Conservation (phyloP, 1,140 invertebrate species). For the Zaprionus vittiger region DNA sequence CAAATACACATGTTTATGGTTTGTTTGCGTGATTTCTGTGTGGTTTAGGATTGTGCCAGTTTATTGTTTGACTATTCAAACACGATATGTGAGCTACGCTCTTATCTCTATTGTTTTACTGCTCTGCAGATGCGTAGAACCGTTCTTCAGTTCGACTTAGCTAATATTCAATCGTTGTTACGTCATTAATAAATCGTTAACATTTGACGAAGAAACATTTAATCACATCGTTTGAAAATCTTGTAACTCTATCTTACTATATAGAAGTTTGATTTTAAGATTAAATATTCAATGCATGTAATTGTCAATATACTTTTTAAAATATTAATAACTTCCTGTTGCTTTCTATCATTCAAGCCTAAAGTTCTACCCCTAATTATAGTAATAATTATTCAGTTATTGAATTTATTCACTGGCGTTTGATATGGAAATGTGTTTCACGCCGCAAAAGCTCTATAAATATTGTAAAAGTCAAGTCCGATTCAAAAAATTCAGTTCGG, state of each 20-base stretch:
- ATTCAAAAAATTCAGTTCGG: conserved; percentile 9
- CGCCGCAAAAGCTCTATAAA: conserved; percentile 5
- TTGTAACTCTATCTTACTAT: too few species aligned
- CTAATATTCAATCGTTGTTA: background rate
- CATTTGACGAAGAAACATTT: too few species aligned
- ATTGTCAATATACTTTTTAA: too few species aligned
- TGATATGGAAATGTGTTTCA: conserved; percentile 17
- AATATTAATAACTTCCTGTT: too few species aligned
- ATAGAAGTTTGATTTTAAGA: too few species aligned
- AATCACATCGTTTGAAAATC: too few species aligned
- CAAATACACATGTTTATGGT: conserved; percentile 21
- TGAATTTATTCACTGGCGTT: background rate
- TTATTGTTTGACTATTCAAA: conserved; percentile 29
- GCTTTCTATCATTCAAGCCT: too few species aligned
- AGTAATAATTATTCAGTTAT: background rate
- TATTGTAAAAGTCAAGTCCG: conserved; percentile 2
- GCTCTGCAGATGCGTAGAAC: too few species aligned
- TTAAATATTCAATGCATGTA: too few species aligned
- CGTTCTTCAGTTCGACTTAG: too few species aligned
- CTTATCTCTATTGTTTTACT: conserved; percentile 8
- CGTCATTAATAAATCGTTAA: too few species aligned
- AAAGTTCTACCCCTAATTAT: background rate
- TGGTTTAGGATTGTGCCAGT: conserved; percentile 7
- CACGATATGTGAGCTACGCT: conserved; percentile 11
- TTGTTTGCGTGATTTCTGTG: conserved; percentile 13